phyloP scores from a whole-genome alignment of 2,113 vertebrate genomes.

The Opisthocomus hoazin region DNA sequence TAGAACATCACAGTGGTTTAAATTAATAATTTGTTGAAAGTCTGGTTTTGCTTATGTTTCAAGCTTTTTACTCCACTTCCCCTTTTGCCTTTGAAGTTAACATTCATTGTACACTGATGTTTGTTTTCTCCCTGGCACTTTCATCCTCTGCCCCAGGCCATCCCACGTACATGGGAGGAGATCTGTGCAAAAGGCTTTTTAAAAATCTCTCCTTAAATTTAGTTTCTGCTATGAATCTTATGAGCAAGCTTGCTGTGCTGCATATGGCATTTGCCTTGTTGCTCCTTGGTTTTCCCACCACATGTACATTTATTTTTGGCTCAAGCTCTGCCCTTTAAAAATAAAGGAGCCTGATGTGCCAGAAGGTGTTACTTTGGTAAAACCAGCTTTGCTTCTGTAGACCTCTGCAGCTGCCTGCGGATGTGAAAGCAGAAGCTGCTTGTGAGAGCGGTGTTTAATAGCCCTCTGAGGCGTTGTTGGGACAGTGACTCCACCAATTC shows the following conservation, averaged over 20 bases:
- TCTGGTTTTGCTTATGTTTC: slow-evolving; percentile 33
- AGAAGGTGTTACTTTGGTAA: background rate
- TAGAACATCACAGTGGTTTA: background rate
- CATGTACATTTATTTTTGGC: background rate
- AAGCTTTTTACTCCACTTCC: background rate
- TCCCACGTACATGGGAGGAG: background rate
- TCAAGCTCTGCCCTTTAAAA: background rate
- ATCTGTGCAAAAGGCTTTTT: background rate
- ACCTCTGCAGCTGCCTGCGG: background rate
- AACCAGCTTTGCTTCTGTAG: background rate
- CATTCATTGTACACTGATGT: background rate
- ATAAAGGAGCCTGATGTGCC: background rate
- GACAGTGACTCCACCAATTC: background rate
- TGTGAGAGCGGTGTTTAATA: background rate
- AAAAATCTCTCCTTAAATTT: background rate
- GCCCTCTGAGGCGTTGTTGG: background rate
- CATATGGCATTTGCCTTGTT: background rate
- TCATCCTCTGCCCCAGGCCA: slow-evolving; percentile 15
- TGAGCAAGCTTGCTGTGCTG: background rate
- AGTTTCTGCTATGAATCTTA: background rate
- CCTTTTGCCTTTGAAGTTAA: slow-evolving; percentile 25
- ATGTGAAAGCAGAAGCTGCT: background rate
- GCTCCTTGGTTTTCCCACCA: background rate
- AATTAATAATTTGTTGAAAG: background rate
- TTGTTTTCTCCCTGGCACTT: slow-evolving; percentile 13